phyloP scores from a whole-genome alignment of 2,888 invertebrate species.

The Carpatolechia fugitivella region DNA sequence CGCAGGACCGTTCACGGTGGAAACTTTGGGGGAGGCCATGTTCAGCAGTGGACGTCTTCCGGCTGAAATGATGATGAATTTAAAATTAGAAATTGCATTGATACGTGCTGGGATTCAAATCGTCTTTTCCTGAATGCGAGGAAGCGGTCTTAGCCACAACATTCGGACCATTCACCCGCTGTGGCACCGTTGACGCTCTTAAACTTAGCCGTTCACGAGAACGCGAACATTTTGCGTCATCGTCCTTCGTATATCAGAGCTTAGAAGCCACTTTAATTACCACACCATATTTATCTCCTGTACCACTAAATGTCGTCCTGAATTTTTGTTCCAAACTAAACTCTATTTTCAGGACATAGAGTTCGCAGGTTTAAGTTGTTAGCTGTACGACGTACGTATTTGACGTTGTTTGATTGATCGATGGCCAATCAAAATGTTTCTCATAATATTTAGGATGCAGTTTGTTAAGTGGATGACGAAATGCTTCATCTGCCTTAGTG shows the following conservation, averaged over 20 bases:
- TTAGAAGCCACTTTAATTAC: conserved; percentile 19
- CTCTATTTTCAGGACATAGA: not conserved
- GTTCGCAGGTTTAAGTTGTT: not conserved
- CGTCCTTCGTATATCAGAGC: conserved; percentile 19
- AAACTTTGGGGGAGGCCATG: too few species aligned
- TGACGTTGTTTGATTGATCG: conserved; percentile 8
- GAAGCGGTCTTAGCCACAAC: too few species aligned
- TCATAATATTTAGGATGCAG: not conserved
- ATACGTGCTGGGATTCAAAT: too few species aligned
- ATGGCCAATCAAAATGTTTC: not conserved
- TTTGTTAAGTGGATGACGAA: not conserved
- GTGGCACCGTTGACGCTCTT: too few species aligned
- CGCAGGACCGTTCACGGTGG: too few species aligned
- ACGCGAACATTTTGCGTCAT: conserved; percentile 13
- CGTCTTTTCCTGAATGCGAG: too few species aligned
- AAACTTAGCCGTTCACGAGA: not conserved
- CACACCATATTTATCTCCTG: conserved; percentile 18
- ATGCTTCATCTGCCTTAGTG: not conserved
- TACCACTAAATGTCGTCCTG: not conserved
- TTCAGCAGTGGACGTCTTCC: too few species aligned
- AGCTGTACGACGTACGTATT: not conserved
- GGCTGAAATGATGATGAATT: too few species aligned
- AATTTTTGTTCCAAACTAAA: not conserved
- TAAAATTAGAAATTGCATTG: too few species aligned
- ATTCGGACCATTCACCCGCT: too few species aligned